Evolutionary conservation across 2,797 vertebrate species (phyloP), one percentile per base, ranked within the genome.

Genomic region (Lindbergichthys nudifrons): DNA sequence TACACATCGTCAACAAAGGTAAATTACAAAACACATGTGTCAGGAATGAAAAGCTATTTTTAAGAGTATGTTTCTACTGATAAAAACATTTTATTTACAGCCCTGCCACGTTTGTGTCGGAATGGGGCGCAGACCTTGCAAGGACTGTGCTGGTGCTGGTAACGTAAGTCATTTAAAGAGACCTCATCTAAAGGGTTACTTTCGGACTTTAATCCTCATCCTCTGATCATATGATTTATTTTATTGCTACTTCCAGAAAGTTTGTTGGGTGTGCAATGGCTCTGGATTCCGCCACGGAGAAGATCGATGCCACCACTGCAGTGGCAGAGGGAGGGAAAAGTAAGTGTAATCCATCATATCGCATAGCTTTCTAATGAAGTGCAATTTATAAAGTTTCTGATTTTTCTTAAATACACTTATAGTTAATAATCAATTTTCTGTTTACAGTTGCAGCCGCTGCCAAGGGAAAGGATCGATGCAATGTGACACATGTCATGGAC

Each of bases 1-100:
- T 90, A 93, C 77, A 95, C 95, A 3, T 94, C 95, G 39, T 95
- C 94, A 21, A 5, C 94, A 53, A 95, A 95, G 93, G 94, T 94
- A 88, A 77, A 58, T 30, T 1, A 16, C 36, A 5, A n/a, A 59
- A 52, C 41, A 59, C 9, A 3, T 1, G 7, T 56, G 42, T 32
- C 5, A 10, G 59, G 19, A 32, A 21, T 9, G 30, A 47, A 45
- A 19, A 60, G 2, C 18, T 65, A 2, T 7, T 30, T 21, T 36
- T 32, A 26, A 15, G 4, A 8, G 8, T 36, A 36, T 36, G 14
- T 48, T 54, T 59, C 77, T 71, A 1, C 48, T 85, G 18, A 83
- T 16, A 1, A 54, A 68, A 60, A 57, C 9, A 41, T 84, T 61
- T 80, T 2, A 66, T 75, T 15, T 39, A 36, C 80, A 96, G 95